Base-by-base conservation (phyloP, 1,140 invertebrate species). In the Leptinotarsa texana region DNA sequence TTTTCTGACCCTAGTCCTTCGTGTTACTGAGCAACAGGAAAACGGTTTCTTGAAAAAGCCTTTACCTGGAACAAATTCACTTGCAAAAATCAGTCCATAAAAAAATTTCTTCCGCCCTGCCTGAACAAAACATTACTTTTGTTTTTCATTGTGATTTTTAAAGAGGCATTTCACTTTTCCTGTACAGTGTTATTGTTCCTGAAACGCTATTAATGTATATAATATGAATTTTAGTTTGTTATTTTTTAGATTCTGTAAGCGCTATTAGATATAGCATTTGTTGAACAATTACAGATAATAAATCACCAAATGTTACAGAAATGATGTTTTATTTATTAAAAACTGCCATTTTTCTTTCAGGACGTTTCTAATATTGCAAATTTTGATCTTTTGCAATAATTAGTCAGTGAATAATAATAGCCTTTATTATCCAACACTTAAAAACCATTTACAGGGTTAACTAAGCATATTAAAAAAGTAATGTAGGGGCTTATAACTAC, bases 141-240 rank as follows among this genome's bases (percentile, higher is more conserved):
- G 6, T 62, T 62, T 57, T 62, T 15, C 27, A 65, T 72, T 76
- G 75, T 76, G 75, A 76, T 76, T 42, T 67, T 67, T 6, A 66
- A 76, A 67, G 68, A 79, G 69, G 79, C 75, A 78, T 80, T 81
- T 80, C 73, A 51, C 72, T 76, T 72, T 79, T 75, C 76, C 71
- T 80, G 79, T 81, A 81, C 80, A 80, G 79, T 80, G 80, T 82
- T 82, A 76, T 80, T 79, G 79, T 80, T 82, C 80, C 74, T 78
- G 71, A 73, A 68, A 78, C 72, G 74, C 78, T 78, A 79, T 73
- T 78, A 80, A 75, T 82, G 77, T 78, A 78, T 72, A 78, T 81
- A 77, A 76, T 75, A 80, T 76, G 72, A 75, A 80, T 77, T 81
- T 82, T 82, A 81, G 80, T 82, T 81, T 82, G 80, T 82, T 82